These are phyloP conservation scores for Zaprionus taronus DNA, from an alignment of 1,140 invertebrate genomes.

Conservation along the genomic window DNA sequence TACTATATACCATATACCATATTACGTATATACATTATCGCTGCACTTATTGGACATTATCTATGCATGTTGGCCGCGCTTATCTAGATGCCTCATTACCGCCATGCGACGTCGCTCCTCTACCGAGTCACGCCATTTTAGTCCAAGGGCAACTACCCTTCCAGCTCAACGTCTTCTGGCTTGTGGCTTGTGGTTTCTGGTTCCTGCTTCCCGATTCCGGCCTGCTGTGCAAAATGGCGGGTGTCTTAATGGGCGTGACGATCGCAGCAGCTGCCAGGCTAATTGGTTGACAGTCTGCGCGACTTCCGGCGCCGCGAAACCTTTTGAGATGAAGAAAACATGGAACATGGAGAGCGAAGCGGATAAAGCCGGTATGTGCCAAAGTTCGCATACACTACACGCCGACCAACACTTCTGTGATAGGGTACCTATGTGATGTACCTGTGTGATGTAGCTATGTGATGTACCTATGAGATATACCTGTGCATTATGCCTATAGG, in stretches of 20 bases:
- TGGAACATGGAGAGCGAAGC: background rate
- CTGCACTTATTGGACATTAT: background rate
- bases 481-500: too few relatives aligned
- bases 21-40: background rate
- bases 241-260: constrained; percentile 15
- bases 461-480: background rate
- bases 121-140: constrained; percentile 16
- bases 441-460: fast-evolving
- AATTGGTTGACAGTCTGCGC: constrained; percentile 60
- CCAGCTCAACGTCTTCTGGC: background rate
- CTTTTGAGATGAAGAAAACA: background rate
- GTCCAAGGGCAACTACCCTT: constrained; percentile 13
- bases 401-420: background rate
- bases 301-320: constrained; percentile 62
- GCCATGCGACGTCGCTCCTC: background rate
- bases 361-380: background rate
- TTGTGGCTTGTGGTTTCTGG: background rate
- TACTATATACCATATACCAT: background rate
- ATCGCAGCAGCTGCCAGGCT: constrained; percentile 40
- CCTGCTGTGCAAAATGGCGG: constrained; percentile 20
- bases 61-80: background rate
- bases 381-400: constrained; percentile 1
- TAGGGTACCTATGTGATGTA: background rate
- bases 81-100: constrained; percentile 49
- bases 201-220: background rate